Evolutionary conservation across 2,113 vertebrate genomes (phyloP).

Genomic region (Scalopus aquaticus): DNA sequence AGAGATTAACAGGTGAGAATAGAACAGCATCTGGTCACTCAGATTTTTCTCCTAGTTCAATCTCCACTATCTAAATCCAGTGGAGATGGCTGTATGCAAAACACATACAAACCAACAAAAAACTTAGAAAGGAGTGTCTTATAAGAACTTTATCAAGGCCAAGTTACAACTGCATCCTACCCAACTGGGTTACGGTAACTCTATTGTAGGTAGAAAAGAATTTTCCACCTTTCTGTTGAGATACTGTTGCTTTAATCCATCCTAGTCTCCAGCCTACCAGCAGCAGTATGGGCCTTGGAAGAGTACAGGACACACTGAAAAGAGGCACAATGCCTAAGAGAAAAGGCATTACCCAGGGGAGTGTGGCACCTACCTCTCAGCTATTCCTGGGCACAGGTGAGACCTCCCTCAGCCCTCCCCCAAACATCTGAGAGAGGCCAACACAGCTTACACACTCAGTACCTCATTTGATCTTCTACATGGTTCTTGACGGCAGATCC

Average conservation of each 20-base stretch:
- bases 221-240: not conserved
- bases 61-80: not conserved
- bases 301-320: not conserved
- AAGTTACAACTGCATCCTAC: not conserved
- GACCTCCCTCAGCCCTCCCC: not conserved
- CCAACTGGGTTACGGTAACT: not conserved
- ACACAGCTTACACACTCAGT: not conserved
- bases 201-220: not conserved
- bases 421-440: not conserved
- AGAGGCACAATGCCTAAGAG: not conserved
- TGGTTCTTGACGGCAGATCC: not conserved
- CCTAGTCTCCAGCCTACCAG: not conserved
- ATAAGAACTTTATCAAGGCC: constrained; percentile 23
- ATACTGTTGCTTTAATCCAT: constrained; percentile 2
- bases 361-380: not conserved
- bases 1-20: constrained; percentile 43
- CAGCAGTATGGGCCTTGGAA: not conserved
- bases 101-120: constrained; percentile 6
- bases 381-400: not conserved
- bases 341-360: not conserved
- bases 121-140: constrained; percentile 31
- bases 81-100: not conserved
- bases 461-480: not conserved
- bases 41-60: constrained; percentile 14
- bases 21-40: constrained; percentile 27